A percentile compares a stretch with the other conserved stretches of the same genome.
phyloP scores from a whole-genome alignment of 1,140 invertebrate genomes.

The Drosophila erecta region DNA sequence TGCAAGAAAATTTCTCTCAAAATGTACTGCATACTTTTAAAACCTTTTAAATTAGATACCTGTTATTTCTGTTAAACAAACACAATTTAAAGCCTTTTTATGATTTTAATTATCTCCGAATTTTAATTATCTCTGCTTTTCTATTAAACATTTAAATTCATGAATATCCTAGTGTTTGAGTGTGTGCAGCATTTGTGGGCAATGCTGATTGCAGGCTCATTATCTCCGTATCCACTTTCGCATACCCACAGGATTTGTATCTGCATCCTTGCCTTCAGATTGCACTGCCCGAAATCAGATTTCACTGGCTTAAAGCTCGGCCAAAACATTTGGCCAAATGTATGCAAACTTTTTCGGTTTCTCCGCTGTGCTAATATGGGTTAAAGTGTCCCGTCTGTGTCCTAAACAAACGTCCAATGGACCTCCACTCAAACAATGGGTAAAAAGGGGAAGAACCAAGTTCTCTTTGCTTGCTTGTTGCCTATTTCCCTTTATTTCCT shows the following conservation, averaged over 20 bases:
- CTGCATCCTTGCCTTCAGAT: conserved; percentile 26
- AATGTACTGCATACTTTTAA: too few relatives aligned
- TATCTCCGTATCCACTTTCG: conserved; percentile 19
- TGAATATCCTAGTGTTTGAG: conserved; percentile 3
- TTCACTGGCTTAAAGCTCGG: conserved; percentile 19
- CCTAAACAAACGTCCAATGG: conserved; percentile 37
- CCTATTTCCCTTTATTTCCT: conserved; percentile 70
- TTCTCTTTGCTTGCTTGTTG: conserved; percentile 40
- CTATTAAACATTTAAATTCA: too few relatives aligned
- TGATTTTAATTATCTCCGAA: neutral
- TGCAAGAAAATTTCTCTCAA: too few relatives aligned
- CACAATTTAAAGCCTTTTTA: neutral
- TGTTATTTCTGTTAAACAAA: too few relatives aligned
- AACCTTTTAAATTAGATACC: too few relatives aligned
- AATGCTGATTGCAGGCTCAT: conserved; percentile 60
- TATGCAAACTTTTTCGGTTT: conserved; percentile 37
- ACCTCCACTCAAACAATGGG: conserved; percentile 39
- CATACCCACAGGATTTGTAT: conserved; percentile 22
- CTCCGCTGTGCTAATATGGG: conserved; percentile 38
- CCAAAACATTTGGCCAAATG: conserved; percentile 21
- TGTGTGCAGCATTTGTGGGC: conserved; percentile 30
- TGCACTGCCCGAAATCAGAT: conserved; percentile 16
- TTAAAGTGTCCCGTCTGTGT: conserved; percentile 43
- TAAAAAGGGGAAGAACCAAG: conserved; percentile 7
- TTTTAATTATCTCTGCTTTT: too few relatives aligned